These are phyloP conservation scores for Stigmatopora nigra DNA, from an alignment of 2,113 vertebrate genomes.

Conservation along the genomic window DNA sequence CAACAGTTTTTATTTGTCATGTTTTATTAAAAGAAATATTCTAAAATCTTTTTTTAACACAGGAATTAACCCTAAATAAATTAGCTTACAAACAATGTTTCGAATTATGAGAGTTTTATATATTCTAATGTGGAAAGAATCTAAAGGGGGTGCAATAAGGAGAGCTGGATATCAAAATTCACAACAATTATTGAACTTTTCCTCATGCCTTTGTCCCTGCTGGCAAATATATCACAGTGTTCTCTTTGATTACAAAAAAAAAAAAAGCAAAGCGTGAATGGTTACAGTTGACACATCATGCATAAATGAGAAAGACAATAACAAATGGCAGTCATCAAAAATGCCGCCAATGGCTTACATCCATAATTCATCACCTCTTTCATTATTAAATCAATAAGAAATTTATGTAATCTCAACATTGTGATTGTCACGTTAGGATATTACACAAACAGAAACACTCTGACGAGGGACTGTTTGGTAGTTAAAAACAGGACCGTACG, in stretches of 20 bases:
- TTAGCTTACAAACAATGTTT: constrained; percentile 32
- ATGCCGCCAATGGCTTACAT: constrained; percentile 64
- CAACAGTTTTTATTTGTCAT: constrained; percentile 55
- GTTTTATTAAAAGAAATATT: constrained; percentile 48
- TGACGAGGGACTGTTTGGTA: constrained; percentile 7
- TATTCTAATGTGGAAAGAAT: constrained; percentile 35
- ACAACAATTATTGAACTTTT: constrained; percentile 16
- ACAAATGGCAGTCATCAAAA: constrained; percentile 62
- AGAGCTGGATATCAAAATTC: constrained; percentile 9
- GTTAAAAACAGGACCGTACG: constrained; percentile 27
- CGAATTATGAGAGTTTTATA: constrained; percentile 33
- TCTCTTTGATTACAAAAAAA: constrained; percentile 39
- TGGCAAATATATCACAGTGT: constrained; percentile 67
- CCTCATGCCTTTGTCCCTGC: constrained; percentile 20
- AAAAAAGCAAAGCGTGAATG: constrained; percentile 50
- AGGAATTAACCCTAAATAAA: constrained; percentile 32
- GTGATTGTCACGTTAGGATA: constrained; percentile 51
- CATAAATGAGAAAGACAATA: constrained; percentile 51
- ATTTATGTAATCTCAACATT: constrained; percentile 41
- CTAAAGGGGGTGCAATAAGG: constrained; percentile 14
- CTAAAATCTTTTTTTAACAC: constrained; percentile 36
- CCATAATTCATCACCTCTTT: constrained; percentile 62
- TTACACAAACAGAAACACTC: constrained; percentile 57
- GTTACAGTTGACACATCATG: constrained; percentile 59
- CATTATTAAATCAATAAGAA: constrained; percentile 55